These are phyloP conservation scores for Tetragonula carbonaria DNA, from an alignment of 2,888 invertebrate genomes.

Conservation along the genomic window DNA sequence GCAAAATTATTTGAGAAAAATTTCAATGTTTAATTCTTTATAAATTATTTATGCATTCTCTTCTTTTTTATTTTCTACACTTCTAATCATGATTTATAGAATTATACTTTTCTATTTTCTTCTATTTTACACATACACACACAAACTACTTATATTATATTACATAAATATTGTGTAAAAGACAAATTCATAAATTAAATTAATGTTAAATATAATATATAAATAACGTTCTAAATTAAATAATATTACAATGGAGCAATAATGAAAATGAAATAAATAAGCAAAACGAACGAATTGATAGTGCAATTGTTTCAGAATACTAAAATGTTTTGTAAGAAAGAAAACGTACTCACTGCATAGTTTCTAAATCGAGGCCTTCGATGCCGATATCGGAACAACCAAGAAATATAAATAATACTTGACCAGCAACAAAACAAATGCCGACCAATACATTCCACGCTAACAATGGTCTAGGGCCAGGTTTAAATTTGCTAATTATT, in stretches of 20 bases:
- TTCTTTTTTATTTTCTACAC: not conserved
- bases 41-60: not conserved
- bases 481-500: conserved; percentile 87
- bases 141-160: too few species aligned
- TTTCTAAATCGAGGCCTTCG: conserved; percentile 79
- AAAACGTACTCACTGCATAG: conserved; percentile 78
- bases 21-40: not conserved
- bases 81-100: not conserved
- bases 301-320: not conserved
- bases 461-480: conserved; percentile 86
- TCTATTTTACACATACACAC: not conserved
- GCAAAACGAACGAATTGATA: too few species aligned
- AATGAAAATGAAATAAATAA: not conserved
- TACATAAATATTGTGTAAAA: too few species aligned
- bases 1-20: not conserved
- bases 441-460: conserved; percentile 88
- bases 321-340: not conserved
- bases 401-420: conserved; percentile 85
- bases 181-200: too few species aligned
- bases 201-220: too few species aligned
- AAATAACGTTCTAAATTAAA: too few species aligned
- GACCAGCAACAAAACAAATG: conserved; percentile 85
- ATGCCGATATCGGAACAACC: conserved; percentile 84
- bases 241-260: not conserved
- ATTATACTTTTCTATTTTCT: not conserved